A percentile compares a stretch with the other conserved stretches of the same genome.
These are phyloP conservation scores for Tachina grossa DNA, from an alignment of 2,888 invertebrate species.

Conservation along the genomic window DNA sequence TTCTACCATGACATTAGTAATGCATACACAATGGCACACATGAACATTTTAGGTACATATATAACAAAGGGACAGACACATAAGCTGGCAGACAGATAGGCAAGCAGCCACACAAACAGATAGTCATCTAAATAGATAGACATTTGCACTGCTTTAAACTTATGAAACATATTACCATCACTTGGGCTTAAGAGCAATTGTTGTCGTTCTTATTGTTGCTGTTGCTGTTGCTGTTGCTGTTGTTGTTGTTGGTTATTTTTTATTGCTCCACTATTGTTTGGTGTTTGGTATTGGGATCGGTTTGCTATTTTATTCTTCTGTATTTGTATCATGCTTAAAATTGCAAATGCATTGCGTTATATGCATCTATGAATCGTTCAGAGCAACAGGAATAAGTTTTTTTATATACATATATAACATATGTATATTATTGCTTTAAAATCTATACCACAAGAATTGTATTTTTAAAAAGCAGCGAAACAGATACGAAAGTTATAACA, in stretches of 20 bases:
- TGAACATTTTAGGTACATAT: constrained; percentile 25
- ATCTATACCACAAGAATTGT: constrained; percentile 28
- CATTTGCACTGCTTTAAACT: constrained; percentile 29
- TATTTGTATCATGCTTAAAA: constrained; percentile 62
- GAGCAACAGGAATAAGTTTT: constrained; percentile 62
- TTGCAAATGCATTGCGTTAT: constrained; percentile 71
- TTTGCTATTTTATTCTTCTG: constrained; percentile 52
- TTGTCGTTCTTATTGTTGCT: constrained; percentile 30
- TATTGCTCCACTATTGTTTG: constrained; percentile 61
- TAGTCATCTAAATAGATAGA: constrained; percentile 44
- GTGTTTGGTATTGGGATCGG: constrained; percentile 51
- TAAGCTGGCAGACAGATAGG: neutral
- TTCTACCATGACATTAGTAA: constrained; percentile 55
- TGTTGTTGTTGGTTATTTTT: constrained; percentile 5
- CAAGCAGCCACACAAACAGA: constrained; percentile 11
- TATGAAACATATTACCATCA: constrained; percentile 48
- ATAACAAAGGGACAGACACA: constrained; percentile 22
- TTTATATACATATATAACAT: neutral
- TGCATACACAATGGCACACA: constrained; percentile 37
- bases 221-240: neutral
- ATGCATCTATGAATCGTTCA: constrained; percentile 72
- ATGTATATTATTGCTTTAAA: constrained; percentile 23
- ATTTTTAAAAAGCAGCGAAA: constrained; percentile 37
- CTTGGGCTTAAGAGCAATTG: constrained; percentile 49
- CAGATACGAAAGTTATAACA: constrained; percentile 56